phyloP scores from a whole-genome alignment of 2,797 vertebrate genomes.

The Buphagus erythrorhynchus region DNA sequence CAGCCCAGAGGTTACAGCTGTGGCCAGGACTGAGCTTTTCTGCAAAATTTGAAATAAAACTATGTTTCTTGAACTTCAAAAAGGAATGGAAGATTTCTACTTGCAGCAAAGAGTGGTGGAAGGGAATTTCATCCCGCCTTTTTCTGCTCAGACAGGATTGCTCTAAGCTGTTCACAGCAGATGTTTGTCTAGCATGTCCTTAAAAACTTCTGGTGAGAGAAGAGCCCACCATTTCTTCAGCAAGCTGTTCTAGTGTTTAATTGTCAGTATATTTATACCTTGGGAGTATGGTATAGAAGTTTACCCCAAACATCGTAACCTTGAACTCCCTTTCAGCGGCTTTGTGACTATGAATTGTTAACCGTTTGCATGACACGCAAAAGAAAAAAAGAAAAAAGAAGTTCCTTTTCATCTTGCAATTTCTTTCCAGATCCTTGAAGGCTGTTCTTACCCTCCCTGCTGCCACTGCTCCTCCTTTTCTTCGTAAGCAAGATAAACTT shows the following conservation, averaged over 20 bases:
- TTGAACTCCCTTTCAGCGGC: not conserved
- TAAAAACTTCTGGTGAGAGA: constrained; percentile 22
- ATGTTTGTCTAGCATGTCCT: constrained; percentile 43
- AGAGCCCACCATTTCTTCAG: not conserved
- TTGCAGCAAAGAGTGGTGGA: not conserved
- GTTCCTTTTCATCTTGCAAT: not conserved
- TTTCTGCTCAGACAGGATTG: constrained; percentile 39
- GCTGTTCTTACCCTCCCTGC: not conserved
- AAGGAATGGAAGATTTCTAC: not conserved
- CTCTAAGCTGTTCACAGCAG: constrained; percentile 44
- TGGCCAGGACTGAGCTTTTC: not conserved
- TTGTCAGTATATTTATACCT: not conserved
- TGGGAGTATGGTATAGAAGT: not conserved
- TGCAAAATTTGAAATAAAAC: not conserved
- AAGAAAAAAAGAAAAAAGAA: not conserved
- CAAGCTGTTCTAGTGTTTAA: constrained; percentile 24
- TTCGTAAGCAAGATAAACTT: not conserved
- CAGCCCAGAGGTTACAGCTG: not conserved
- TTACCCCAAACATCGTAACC: not conserved
- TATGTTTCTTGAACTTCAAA: not conserved
- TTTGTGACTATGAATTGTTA: not conserved
- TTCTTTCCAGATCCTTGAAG: not conserved
- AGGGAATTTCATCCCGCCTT: not conserved
- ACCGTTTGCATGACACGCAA: fast-evolving
- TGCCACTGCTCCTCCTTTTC: not conserved